Evolutionary conservation across 2,113 vertebrate genomes (phyloP).

Genomic region (Rhombomys opimus): DNA sequence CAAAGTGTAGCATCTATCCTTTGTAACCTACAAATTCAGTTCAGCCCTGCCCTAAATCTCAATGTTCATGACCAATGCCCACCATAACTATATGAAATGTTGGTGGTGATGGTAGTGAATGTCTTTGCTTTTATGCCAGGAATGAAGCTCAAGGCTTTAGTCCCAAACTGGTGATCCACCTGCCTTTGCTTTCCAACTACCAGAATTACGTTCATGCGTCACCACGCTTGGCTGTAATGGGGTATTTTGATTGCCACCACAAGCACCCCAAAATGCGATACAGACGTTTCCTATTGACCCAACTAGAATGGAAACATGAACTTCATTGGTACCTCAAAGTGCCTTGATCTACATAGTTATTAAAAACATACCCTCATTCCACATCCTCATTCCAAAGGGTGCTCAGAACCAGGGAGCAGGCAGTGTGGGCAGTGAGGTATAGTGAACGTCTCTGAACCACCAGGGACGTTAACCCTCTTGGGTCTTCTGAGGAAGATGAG

Average conservation of each 20-base stretch:
- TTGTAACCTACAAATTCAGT: background rate
- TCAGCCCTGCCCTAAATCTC: background rate
- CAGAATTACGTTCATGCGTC: background rate
- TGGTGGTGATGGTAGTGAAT: background rate
- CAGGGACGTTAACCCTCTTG: no score
- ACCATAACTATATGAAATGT: background rate
- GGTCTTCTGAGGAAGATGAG: background rate
- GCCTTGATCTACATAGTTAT: background rate
- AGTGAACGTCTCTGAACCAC: background rate
- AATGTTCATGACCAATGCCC: background rate
- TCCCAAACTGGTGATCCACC: background rate
- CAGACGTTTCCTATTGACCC: background rate
- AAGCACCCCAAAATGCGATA: background rate
- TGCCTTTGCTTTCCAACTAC: background rate
- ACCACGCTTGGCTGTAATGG: background rate
- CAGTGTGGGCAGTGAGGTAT: rapidly evolving
- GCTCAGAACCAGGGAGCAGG: no score
- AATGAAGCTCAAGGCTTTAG: background rate
- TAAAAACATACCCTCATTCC: no score
- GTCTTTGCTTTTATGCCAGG: background rate
- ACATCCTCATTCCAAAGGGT: background rate
- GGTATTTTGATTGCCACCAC: background rate
- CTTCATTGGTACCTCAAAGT: no score
- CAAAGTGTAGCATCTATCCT: background rate
- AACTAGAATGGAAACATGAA: background rate